Base-by-base conservation (phyloP, 2,888 invertebrate species). In the Zhuqinia jingwanae region DNA sequence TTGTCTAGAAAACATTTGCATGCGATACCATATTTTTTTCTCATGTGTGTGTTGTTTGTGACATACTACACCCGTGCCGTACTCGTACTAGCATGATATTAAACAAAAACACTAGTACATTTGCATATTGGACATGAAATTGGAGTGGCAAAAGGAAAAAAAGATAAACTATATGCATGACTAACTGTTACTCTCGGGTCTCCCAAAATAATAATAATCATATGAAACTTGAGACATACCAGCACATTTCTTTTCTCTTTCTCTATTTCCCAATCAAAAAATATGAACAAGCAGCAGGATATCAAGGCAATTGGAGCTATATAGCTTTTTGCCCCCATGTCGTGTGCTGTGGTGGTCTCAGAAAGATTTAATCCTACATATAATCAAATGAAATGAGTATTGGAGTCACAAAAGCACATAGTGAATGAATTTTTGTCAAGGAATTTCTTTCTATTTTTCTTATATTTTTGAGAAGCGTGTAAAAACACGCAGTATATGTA, bases 281-380 rank as follows among this genome's bases (percentile, higher is more conserved):
- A 58, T 76, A 58, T 56, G 80, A 81, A 22, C 20, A 68, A 45
- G 47, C 81, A 81, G 70, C 81, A 58, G 81, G 81, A 42, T 47
- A 60, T 70, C 73, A 13, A 81, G 73, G 30, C 70, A 81, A 81
- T 81, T 81, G 56, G 45, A 73, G 73, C 56, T 11, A 30, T 8
- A 73, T 17, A 58, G 58, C 20, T 22, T 36, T 3, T 42, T 73
- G 30, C 63, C 80, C 76, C 80, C 80, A 58, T 80, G 81, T 73
- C 73, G 73, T 50, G 45, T 60, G 15, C 36, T 50, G 42, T 68
- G 17, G 63, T 47, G 47, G 63, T 68, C 20, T 45, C 20, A 36
- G 42, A 63, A 20, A 68, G 42, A 68, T 68, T 17, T 68, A 68
- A 68, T 68, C 68, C 27, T 63, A 15, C 42, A 70, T 42, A 56